Conservation (phyloP, 2,797 vertebrate species). For the Anomalospiza imberbis region DNA sequence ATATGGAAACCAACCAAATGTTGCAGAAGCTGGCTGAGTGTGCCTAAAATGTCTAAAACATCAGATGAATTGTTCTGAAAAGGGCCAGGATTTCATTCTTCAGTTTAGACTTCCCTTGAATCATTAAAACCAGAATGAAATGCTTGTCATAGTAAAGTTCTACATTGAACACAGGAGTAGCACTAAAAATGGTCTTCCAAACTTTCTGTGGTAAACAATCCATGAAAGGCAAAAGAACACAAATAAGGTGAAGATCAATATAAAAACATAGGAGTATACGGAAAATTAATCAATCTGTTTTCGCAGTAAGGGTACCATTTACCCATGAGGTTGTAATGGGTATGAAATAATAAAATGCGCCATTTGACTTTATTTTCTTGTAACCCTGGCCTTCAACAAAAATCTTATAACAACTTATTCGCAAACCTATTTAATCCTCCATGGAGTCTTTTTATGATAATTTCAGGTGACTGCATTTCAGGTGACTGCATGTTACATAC, state of each 20-base stretch:
- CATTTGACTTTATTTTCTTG: constrained; percentile 65
- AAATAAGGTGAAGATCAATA: not conserved
- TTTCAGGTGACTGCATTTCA: not conserved
- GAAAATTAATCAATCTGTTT: constrained; percentile 18
- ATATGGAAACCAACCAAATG: not conserved
- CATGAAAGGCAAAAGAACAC: constrained; percentile 17
- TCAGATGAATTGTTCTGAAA: not conserved
- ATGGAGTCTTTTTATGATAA: not conserved
- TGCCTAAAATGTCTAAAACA: not conserved
- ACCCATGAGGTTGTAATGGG: not conserved
- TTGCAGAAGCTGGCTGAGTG: not conserved
- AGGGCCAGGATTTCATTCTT: not conserved
- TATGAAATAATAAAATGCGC: constrained; percentile 58
- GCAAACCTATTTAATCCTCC: not conserved
- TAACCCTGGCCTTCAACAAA: constrained; percentile 52
- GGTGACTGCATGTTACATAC: not conserved
- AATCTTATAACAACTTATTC: not conserved
- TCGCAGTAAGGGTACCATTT: not conserved
- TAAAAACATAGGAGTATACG: not conserved
- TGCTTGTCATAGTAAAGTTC: not conserved
- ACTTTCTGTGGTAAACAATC: not conserved
- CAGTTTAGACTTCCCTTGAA: not conserved
- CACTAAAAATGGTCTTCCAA: not conserved
- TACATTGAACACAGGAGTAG: not conserved
- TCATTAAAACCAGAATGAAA: not conserved